phyloP scores from a whole-genome alignment of 1,140 invertebrate species.

The Drosophila hydei region DNA sequence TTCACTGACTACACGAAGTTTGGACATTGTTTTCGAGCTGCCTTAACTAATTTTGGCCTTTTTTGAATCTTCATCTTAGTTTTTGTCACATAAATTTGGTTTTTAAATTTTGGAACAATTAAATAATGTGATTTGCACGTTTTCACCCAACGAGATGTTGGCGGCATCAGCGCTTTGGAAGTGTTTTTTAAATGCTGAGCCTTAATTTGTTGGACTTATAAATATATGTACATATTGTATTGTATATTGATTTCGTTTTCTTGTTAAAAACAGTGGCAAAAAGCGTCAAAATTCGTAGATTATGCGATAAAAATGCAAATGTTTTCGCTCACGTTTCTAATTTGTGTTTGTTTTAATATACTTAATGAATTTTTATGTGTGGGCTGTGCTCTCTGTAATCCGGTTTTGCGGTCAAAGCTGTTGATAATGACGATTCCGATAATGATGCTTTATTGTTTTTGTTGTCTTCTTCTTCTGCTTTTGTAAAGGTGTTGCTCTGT shows the following conservation, averaged over 20 bases:
- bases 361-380: slow-evolving; percentile 72
- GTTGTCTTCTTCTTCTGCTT: too few relatives aligned
- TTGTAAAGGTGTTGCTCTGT: slow-evolving; percentile 73
- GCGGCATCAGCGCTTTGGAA: slow-evolving; percentile 65
- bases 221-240: slow-evolving; percentile 36
- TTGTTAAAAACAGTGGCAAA: slow-evolving; percentile 73
- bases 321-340: slow-evolving; percentile 61
- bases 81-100: slow-evolving; percentile 66
- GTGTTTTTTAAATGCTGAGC: slow-evolving; percentile 63
- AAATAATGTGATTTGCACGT: slow-evolving; percentile 80
- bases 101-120: slow-evolving; percentile 74
- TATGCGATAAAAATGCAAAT: slow-evolving; percentile 79
- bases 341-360: slow-evolving; percentile 82
- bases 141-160: slow-evolving; percentile 61
- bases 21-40: slow-evolving; percentile 28
- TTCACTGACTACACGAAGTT: slow-evolving; percentile 59
- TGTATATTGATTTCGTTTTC: slow-evolving; percentile 39
- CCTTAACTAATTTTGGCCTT: slow-evolving; percentile 70
- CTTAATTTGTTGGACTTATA: slow-evolving; percentile 50
- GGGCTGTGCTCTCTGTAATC: slow-evolving; percentile 40
- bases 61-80: slow-evolving; percentile 35
- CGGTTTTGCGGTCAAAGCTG: slow-evolving; percentile 75
- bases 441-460: slow-evolving; percentile 75
- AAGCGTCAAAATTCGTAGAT: slow-evolving; percentile 80
- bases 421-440: slow-evolving; percentile 80